Conservation (phyloP, 2,888 invertebrate species). For the Drosophila yooni region DNA sequence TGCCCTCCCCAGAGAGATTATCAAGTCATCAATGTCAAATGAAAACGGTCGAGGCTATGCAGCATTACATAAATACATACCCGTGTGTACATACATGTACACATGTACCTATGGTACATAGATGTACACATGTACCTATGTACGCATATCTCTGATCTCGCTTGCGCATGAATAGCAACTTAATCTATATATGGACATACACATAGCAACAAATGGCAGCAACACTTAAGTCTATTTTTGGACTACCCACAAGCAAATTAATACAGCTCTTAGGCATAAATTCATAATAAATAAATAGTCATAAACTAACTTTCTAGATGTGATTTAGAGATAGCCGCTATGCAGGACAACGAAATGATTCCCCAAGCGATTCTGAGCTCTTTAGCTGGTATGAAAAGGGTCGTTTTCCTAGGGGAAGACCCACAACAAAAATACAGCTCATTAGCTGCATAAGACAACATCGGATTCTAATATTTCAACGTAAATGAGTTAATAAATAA, state of each 20-base stretch:
- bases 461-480: not conserved
- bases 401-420: not conserved
- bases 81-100: not conserved
- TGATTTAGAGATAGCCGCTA: not conserved
- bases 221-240: not conserved
- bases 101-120: not conserved
- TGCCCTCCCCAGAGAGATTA: conserved; percentile 46
- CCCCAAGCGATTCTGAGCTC: not conserved
- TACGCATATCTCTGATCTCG: not conserved
- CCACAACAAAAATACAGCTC: not conserved
- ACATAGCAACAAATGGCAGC: not conserved
- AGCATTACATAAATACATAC: conserved; percentile 40
- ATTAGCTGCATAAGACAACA: not conserved
- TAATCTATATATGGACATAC: conserved; percentile 1
- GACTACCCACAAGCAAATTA: not conserved
- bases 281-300: no score
- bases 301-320: not conserved
- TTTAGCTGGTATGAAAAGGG: not conserved
- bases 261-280: not conserved
- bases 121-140: not conserved
- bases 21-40: conserved; percentile 55
- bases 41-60: conserved; percentile 42
- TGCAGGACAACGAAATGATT: not conserved
- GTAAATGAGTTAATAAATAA: no score
- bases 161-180: not conserved